A percentile compares a stretch with the other conserved stretches of the same genome.
Conservation (phyloP, 2,797 vertebrate genomes). For the Glossophaga mutica region DNA sequence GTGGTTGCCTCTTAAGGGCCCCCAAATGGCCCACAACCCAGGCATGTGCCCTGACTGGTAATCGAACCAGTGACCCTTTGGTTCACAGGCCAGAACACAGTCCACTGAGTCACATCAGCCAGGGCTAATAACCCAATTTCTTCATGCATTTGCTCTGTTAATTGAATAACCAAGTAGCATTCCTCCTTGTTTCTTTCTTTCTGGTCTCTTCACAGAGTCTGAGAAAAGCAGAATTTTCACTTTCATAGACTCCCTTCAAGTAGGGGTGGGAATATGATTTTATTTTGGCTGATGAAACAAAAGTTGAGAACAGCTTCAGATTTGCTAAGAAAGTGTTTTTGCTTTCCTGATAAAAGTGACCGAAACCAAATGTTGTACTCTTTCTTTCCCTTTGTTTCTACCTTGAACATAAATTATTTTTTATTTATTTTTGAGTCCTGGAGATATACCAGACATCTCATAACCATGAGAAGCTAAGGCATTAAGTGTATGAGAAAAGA, state of each 20-base stretch:
- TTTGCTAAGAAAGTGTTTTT: neutral
- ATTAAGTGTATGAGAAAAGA: neutral
- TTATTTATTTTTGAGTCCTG: neutral
- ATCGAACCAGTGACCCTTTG: too few species aligned
- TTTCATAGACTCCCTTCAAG: neutral
- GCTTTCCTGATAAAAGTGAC: neutral
- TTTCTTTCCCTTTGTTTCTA: neutral
- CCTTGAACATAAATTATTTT: neutral
- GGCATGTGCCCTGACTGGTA: too few species aligned
- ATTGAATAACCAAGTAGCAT: neutral
- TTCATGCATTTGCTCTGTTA: neutral
- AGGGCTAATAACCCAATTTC: neutral
- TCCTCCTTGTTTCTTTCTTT: neutral
- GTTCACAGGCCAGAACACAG: too few species aligned
- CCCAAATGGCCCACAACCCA: too few species aligned
- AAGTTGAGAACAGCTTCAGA: neutral
- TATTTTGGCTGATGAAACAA: neutral
- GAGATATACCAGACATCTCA: neutral
- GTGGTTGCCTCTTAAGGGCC: too few species aligned
- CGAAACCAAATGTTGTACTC: neutral
- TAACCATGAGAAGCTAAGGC: neutral
- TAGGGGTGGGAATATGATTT: neutral
- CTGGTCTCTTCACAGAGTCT: neutral
- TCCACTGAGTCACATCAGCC: too few species aligned
- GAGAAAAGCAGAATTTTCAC: neutral